These are phyloP conservation scores for Mungos mungo DNA, from an alignment of 2,113 vertebrate genomes.

Conservation along the genomic window DNA sequence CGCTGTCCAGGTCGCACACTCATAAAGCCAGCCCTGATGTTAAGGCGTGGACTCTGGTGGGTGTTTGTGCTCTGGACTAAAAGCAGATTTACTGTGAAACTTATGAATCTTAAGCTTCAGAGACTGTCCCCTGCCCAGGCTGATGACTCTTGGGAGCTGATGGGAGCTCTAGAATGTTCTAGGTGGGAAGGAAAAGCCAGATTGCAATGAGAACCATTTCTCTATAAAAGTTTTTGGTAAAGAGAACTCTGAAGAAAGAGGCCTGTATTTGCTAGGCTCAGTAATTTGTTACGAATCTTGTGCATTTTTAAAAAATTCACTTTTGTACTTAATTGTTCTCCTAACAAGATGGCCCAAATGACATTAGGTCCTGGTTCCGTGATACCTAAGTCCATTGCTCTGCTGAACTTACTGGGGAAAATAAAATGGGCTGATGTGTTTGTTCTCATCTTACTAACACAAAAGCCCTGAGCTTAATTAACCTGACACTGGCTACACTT, in stretches of 20 bases:
- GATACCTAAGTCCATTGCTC: background rate
- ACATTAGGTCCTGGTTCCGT: background rate
- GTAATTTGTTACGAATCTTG: background rate
- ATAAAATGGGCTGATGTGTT: background rate
- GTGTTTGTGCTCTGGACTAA: background rate
- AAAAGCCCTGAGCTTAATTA: background rate
- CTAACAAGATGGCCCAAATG: background rate
- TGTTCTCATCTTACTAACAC: background rate
- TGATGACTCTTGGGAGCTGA: background rate
- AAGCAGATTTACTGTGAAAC: background rate
- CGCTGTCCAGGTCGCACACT: rapidly evolving
- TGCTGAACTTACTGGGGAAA: background rate
- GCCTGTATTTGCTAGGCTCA: background rate
- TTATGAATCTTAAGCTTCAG: background rate
- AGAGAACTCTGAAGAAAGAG: background rate
- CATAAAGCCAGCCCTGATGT: background rate
- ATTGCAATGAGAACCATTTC: background rate
- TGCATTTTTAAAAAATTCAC: background rate
- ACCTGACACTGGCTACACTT: background rate
- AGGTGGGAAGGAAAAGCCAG: background rate
- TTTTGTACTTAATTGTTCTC: background rate
- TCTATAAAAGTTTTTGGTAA: background rate
- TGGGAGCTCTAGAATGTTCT: background rate
- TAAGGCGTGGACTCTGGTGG: background rate
- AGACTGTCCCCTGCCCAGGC: background rate